Evolutionary conservation across 2,113 vertebrate species (phyloP), one percentile per base, ranked within the genome.

Genomic region (Puntigrus tetrazona): DNA sequence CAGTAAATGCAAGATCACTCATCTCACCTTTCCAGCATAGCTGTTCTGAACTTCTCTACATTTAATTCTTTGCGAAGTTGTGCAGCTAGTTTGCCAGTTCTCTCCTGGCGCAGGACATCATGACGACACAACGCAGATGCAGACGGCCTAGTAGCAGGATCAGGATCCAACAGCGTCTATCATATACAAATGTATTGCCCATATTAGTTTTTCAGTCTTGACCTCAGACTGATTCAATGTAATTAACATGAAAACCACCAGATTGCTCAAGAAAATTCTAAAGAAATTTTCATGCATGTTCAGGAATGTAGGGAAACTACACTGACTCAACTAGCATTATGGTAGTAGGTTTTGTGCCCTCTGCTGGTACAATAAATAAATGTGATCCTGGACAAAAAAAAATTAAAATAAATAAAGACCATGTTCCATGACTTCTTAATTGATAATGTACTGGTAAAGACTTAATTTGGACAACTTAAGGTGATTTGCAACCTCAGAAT

Each of bases 1-100:
- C 0, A 74, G 72, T 18, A 14, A 29, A 74, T 5, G 8, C 7
- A 10, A 38, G n/a, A 50, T 20, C 5, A 75, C 90, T 3, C 2
- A 0, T n/a, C 52, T 86, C 93, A 97, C 97, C 96, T 98, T 91
- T 98, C 96, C 86, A 99, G 91, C 93, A 95, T 93, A 78, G 97
- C 97, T 0, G 95, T 97, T 92, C 96, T 96, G 90, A 95, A 95
- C 88, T 95, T 98, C 89, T 99, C 97, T 78, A 96, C 93, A 11
- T 95, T 95, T 2, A 99, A 94, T 87, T 97, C 96, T 88, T 91
- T 92, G 67, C 95, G 96, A 36, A 99, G 96, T 89, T 96, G 94
- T 86, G 96, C 91, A 8, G 95, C 94, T 45, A 94, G 86, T 84
- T 93, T 96, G 69, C 93, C 92, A 5, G 93, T 41, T 1, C 90